These are phyloP conservation scores for Sebastolobus altivelis DNA, from an alignment of 2,797 vertebrate species.

Conservation along the genomic window DNA sequence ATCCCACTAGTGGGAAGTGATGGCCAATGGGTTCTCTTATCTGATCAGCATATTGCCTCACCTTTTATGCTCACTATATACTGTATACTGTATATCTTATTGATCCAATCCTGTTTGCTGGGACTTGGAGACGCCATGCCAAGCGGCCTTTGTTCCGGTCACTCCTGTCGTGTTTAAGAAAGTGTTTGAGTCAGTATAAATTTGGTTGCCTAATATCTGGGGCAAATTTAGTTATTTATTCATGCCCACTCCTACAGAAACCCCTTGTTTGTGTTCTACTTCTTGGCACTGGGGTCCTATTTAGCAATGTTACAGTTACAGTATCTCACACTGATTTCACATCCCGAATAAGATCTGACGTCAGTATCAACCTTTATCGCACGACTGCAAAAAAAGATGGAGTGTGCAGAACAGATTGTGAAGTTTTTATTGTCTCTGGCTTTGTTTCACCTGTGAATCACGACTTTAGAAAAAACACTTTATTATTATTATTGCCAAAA, in stretches of 20 bases:
- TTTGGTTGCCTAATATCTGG: slow-evolving; percentile 7
- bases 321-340: not conserved
- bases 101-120: not conserved
- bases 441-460: slow-evolving; percentile 39
- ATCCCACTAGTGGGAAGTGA: not conserved
- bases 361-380: slow-evolving; percentile 5
- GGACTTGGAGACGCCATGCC: not conserved
- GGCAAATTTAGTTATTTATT: slow-evolving; percentile 3
- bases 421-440: slow-evolving; percentile 28
- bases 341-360: slow-evolving; percentile 6
- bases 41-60: not conserved
- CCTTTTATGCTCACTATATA: not conserved
- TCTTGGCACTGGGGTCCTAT: slow-evolving; percentile 2
- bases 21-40: not conserved
- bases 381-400: slow-evolving; percentile 7
- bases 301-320: not conserved
- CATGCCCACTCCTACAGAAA: slow-evolving; percentile 1
- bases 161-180: not conserved
- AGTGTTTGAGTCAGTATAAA: not conserved
- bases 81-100: not conserved
- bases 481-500: slow-evolving; percentile 16
- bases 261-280: slow-evolving; percentile 8
- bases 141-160: not conserved
- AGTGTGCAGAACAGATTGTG: slow-evolving; percentile 27
- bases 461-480: slow-evolving; percentile 20